Base-by-base conservation (phyloP, 2,797 vertebrate genomes). In the Cryptoblepharus egeriae region DNA sequence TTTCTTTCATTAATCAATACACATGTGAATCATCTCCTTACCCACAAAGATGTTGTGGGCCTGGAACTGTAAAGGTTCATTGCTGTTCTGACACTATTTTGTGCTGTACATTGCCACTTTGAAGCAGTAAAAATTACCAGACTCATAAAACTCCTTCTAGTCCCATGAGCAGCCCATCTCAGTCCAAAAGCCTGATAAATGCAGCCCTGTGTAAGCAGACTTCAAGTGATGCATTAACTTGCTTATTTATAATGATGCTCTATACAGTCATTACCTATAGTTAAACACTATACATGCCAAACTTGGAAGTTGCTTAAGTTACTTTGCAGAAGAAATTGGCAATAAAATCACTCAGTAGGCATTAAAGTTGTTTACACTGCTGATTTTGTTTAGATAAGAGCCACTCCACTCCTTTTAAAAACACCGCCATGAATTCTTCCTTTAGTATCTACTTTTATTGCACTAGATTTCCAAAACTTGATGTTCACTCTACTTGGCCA, bases 341-440 rank as follows among this genome's bases (percentile, higher is more conserved):
- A 85, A 79, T 63, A 77, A 65, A 87, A 16, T 30, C 60, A 88
- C 71, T 52, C 61, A 67, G 70, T 84, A 86, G 26, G 2, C 0
- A 60, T 67, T 13, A 35, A 45, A 69, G 69, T 64, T 88, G 35
- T 86, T 90, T 87, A 76, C 76, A 86, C 13, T 2, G 7, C 65
- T 55, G 87, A 45, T 61, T 69, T 75, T 67, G 42, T 85, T 90
- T 81, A 85, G 42, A 85, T 72, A 63, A 68, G 78, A 69, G 39
- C 26, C 65, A 85, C 35, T 8, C 0, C 61, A 83, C 87, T 85
- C 68, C 79, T 90, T 91, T 90, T 65, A 88, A 92, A 90, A 60
- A n/a, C 79, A 65, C 82, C 86, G 30, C 26, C 57, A 87, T 75
- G 42, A 74, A 89, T 86, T 81, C 20, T 84, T 65, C 32, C 45